phyloP scores from a whole-genome alignment of 2,113 vertebrate genomes.

The Grammomys surdaster region DNA sequence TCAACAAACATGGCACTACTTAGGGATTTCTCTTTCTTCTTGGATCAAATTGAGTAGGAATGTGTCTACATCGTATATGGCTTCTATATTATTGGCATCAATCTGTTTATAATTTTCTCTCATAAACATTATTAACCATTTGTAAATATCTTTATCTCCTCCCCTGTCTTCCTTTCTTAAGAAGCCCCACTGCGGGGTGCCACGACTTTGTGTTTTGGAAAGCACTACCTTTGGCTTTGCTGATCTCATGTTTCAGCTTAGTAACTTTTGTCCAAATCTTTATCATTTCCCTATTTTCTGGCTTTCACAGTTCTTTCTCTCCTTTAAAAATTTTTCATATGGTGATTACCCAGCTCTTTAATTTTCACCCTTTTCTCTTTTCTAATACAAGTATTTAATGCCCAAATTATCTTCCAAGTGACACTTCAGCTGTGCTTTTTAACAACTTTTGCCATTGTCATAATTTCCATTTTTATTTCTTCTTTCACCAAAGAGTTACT shows the following conservation, averaged over 20 bases:
- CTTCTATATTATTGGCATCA: background rate
- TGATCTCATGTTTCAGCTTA: background rate
- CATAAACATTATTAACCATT: background rate
- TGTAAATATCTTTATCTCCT: background rate
- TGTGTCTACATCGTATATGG: background rate
- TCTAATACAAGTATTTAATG: background rate
- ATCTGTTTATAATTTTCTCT: background rate
- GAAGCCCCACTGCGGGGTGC: background rate
- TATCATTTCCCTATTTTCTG: background rate
- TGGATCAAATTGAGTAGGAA: background rate
- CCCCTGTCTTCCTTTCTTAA: background rate
- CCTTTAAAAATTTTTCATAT: background rate
- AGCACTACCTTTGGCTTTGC: background rate
- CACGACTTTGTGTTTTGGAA: background rate
- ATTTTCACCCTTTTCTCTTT: constrained; percentile 19
- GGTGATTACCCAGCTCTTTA: background rate
- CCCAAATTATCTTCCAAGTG: background rate
- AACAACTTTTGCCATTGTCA: background rate
- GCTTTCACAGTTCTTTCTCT: background rate
- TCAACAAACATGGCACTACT: background rate
- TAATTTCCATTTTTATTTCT: constrained; percentile 8
- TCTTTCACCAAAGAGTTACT: background rate
- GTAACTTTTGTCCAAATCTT: constrained; percentile 7
- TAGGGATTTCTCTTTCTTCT: constrained; percentile 29
- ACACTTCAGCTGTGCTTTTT: background rate